Evolutionary conservation across 2,797 vertebrate genomes (phyloP), one percentile per base, ranked within the genome.

Genomic region (Sebastes oblongus): DNA sequence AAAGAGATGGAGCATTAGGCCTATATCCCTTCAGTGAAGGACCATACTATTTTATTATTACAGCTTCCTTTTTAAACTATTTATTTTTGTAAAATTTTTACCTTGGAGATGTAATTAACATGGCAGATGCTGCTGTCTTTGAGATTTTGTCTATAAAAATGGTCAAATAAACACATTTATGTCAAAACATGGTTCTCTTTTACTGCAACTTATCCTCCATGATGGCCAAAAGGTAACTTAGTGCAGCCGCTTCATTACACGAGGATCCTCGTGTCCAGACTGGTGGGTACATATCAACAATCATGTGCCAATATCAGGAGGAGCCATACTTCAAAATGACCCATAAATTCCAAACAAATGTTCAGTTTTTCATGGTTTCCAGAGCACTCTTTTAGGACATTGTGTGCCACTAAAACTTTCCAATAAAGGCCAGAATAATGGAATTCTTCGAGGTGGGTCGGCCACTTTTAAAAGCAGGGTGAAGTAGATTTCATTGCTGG

Each of bases 1-100:
- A 90, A 91, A 85, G 69, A 90, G 82, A 86, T 88, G 93, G 91
- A 90, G 91, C 92, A 92, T 95, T 87, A 79, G 90, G 85, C 84
- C 78, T 80, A 89, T 96, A 96, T 97, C 94, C 96, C 96, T 97
- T 97, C 96, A 97, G 94, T 97, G 96, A 97, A 97, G 97, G 97
- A 97, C 90, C 85, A 94, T 93, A 92, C 89, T 94, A 91, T 93
- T 80, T 89, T 94, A 95, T 89, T 92, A 89, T 95, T 95, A 94
- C 88, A 95, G 95, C 96, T 96, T 96, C 94, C 93, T 94, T 94
- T 95, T 92, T 94, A 96, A 96, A 94, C 93, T 97, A 96, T 97
- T 97, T 97, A 97, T 97, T 96, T 96, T 97, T 96, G 92, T 92
- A 94, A 82, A 82, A 84, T 96, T 96, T 95, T 93, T 93, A 95